Percentiles rank a stretch among this genome's conserved stretches.
Evolutionary conservation across 2,888 invertebrate species (phyloP).

Genomic region (Rhagophthalmus giganteus): DNA sequence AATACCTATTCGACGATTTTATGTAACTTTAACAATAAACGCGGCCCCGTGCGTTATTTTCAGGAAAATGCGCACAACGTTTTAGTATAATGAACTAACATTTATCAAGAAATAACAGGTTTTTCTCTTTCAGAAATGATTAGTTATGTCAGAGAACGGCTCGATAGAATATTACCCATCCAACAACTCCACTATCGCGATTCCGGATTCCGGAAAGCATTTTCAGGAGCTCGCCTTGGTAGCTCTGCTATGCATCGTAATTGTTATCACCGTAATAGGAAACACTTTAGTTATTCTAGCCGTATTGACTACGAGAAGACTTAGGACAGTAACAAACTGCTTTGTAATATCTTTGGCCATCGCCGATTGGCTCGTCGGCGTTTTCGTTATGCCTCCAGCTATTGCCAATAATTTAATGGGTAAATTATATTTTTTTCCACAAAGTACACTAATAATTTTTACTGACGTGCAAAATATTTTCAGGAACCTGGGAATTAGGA

Average conservation of each 20-base stretch:
- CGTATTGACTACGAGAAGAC: conserved; percentile 80
- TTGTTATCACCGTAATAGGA: conserved; percentile 77
- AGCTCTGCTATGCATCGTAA: conserved; percentile 66
- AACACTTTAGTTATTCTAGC: conserved; percentile 89
- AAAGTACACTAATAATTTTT: background rate
- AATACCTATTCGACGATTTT: no score
- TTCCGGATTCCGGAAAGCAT: conserved; percentile 32
- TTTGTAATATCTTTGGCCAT: conserved; percentile 93
- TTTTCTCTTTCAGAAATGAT: conserved; percentile 48
- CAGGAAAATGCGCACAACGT: no score
- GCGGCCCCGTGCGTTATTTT: no score
- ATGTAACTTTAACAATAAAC: no score
- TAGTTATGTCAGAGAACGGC: conserved; percentile 49
- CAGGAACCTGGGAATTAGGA: conserved; percentile 87
- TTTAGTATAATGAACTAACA: no score
- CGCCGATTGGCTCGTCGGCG: conserved; percentile 90
- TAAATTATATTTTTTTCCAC: conserved; percentile 47
- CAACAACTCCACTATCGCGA: conserved; percentile 28
- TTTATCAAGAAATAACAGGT: no score
- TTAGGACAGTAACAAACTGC: conserved; percentile 92
- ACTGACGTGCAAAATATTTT: conserved; percentile 34
- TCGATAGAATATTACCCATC: conserved; percentile 26
- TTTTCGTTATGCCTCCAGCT: conserved; percentile 95
- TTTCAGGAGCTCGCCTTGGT: conserved; percentile 63
- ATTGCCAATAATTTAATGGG: conserved; percentile 84